Percentiles rank a stretch among this genome's conserved stretches.
These are phyloP conservation scores for Drosophila pseudoananassae DNA, from an alignment of 1,140 invertebrate genomes.

Conservation along the genomic window DNA sequence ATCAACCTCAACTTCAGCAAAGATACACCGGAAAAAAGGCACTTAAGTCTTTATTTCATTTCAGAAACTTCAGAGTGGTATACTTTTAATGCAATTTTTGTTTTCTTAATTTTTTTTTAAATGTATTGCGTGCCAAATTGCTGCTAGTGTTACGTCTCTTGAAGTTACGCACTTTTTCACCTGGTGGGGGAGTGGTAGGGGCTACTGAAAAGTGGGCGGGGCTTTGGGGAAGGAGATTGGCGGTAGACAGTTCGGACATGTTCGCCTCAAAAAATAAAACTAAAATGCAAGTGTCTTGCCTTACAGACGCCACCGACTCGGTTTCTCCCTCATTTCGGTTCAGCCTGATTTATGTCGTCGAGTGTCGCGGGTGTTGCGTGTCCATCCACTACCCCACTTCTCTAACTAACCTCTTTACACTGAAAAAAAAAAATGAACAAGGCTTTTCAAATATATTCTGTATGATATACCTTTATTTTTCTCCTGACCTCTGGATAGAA, in stretches of 20 bases:
- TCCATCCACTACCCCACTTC: slow-evolving; percentile 14
- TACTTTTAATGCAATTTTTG: background rate
- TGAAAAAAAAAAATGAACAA: background rate
- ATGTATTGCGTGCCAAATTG: slow-evolving; percentile 36
- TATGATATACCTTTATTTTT: too few relatives aligned
- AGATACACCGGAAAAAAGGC: background rate
- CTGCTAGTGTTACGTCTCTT: slow-evolving; percentile 65
- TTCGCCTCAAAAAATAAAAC: slow-evolving; percentile 36
- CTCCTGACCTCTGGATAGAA: background rate
- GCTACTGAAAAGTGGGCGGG: slow-evolving; percentile 1
- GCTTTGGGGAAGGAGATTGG: background rate
- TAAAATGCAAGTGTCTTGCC: slow-evolving; percentile 67
- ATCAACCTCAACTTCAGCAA: slow-evolving; percentile 13
- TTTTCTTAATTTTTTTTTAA: background rate
- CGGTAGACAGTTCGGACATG: slow-evolving; percentile 47
- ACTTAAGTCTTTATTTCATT: too few relatives aligned
- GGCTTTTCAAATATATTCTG: background rate
- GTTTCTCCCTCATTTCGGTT: slow-evolving; percentile 2
- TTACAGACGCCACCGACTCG: slow-evolving; percentile 46
- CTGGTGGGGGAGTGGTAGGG: slow-evolving; percentile 2
- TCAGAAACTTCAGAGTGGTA: too few relatives aligned
- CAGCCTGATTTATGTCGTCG: slow-evolving; percentile 69
- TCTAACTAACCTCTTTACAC: background rate
- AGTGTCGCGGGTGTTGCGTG: slow-evolving; percentile 79
- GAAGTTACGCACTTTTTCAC: slow-evolving; percentile 54